phyloP scores from a whole-genome alignment of 2,888 invertebrate species.

The Alloplasta piceator region DNA sequence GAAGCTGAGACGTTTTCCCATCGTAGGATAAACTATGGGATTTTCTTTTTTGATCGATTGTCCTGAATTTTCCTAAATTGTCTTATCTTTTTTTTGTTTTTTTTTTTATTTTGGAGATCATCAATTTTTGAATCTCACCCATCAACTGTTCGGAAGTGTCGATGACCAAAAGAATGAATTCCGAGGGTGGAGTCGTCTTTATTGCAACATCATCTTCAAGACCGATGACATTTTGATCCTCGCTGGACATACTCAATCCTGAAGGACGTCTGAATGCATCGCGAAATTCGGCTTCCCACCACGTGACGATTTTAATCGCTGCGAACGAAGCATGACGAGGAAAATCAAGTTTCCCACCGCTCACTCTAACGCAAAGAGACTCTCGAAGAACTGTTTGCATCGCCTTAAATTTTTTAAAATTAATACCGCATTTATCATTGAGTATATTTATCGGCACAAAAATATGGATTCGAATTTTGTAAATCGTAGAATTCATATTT shows the following conservation, averaged over 20 bases:
- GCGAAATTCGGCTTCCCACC: slow-evolving; percentile 93
- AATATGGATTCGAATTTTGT: no score
- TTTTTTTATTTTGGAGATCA: no score
- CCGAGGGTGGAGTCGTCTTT: slow-evolving; percentile 90
- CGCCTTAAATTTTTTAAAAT: slow-evolving; percentile 81
- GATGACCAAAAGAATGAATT: slow-evolving; percentile 88
- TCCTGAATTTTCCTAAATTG: no score
- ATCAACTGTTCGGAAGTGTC: slow-evolving; percentile 90
- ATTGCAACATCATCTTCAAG: slow-evolving; percentile 85
- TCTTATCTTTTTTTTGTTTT: no score
- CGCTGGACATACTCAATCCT: slow-evolving; percentile 82
- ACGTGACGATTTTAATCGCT: slow-evolving; percentile 92
- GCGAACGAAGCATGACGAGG: slow-evolving; percentile 94
- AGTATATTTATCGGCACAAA: no score
- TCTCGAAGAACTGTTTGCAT: slow-evolving; percentile 91
- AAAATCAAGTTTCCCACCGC: slow-evolving; percentile 92
- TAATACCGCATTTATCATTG: no score
- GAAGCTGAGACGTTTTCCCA: no score
- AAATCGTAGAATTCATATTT: no score
- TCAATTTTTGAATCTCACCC: slow-evolving; percentile 81
- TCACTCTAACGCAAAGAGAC: slow-evolving; percentile 90
- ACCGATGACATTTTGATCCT: slow-evolving; percentile 79
- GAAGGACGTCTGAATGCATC: slow-evolving; percentile 90
- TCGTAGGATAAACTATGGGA: not conserved
- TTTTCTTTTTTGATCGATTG: not conserved